Evolutionary conservation across 1,140 invertebrate species (phyloP), one percentile per base, ranked within the genome.

Genomic region (Diorhabda elongata): DNA sequence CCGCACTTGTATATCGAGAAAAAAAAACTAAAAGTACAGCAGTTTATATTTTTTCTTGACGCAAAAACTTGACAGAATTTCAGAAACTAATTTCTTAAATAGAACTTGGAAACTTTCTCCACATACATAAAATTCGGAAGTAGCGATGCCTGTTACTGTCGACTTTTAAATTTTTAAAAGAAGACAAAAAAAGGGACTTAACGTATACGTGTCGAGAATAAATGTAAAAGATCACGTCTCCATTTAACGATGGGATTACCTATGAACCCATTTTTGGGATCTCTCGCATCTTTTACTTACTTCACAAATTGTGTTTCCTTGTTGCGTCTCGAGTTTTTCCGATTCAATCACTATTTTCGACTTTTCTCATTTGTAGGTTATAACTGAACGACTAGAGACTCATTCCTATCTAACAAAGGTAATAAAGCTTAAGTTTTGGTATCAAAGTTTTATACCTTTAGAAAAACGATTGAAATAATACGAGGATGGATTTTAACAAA

Each of bases 231-330:
- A 75, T 75, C 74, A 75, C 74, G 74, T 75, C 61, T 72, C 72
- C 70, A 74, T 68, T 75, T 75, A 75, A 75, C 72, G 72, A 75
- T 75, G 68, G 72, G 72, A 75, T 75, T 70, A 75, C 61, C 70
- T 9, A 61, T 67, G 66, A 70, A 63, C 71, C 74, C 69, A 67
- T 72, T 70, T 63, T 68, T 58, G 61, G 60, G 69, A 73, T 62
- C 63, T 62, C 52, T 73, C 69, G 70, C 72, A 71, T 71, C 70
- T 70, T 71, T 68, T 43, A 57, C 74, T 72, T 72, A 75, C 74
- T 74, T 68, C 71, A 75, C 72, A 75, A 75, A 75, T 75, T 75
- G 74, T 75, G 70, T 75, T 75, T 74, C 72, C 74, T 75, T 75
- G 74, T 75, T 74, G 72, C 71, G 71, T 58, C 69, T 63, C 67